phyloP scores from a whole-genome alignment of 2,113 vertebrate species.

The Halichoeres trimaculatus region DNA sequence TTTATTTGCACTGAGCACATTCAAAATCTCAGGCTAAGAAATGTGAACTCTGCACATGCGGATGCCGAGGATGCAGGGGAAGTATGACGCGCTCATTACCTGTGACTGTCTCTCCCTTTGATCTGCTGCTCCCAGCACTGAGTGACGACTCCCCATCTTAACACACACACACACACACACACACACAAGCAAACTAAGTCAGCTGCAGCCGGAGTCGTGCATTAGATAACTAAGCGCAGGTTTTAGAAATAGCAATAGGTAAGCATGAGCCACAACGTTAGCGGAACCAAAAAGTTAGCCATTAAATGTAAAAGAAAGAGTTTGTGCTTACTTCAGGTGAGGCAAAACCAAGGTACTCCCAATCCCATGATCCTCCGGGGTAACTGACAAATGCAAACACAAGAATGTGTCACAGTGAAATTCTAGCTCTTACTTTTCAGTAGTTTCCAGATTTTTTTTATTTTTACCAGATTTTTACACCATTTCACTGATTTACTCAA shows the following conservation, averaged over 20 bases:
- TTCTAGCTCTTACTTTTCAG: not conserved
- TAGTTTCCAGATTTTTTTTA: not conserved
- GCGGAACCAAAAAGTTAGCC: slow-evolving; percentile 17
- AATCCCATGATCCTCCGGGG: slow-evolving; percentile 98
- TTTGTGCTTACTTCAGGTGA: slow-evolving; percentile 91
- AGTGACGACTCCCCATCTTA: slow-evolving; percentile 78
- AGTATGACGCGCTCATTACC: slow-evolving; percentile 58
- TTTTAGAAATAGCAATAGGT: slow-evolving; percentile 30
- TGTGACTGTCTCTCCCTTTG: slow-evolving; percentile 74
- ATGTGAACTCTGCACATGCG: slow-evolving; percentile 8
- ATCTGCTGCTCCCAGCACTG: slow-evolving; percentile 70
- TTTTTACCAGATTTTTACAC: not conserved
- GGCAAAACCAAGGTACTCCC: slow-evolving; percentile 98
- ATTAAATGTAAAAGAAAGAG: slow-evolving; percentile 2
- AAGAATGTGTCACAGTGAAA: not conserved
- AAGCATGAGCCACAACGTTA: slow-evolving; percentile 3
- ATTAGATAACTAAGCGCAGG: slow-evolving; percentile 14
- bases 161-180: slow-evolving; percentile 65
- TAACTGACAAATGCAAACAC: slow-evolving; percentile 84
- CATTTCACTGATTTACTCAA: not conserved
- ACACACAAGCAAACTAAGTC: slow-evolving; percentile 63
- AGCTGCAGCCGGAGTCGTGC: slow-evolving; percentile 45
- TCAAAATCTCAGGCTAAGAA: slow-evolving; percentile 6
- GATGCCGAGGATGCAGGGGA: slow-evolving; percentile 12
- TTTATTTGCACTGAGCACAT: not conserved